Conservation (phyloP, 2,113 vertebrate species). For the Ginglymostoma cirratum region DNA sequence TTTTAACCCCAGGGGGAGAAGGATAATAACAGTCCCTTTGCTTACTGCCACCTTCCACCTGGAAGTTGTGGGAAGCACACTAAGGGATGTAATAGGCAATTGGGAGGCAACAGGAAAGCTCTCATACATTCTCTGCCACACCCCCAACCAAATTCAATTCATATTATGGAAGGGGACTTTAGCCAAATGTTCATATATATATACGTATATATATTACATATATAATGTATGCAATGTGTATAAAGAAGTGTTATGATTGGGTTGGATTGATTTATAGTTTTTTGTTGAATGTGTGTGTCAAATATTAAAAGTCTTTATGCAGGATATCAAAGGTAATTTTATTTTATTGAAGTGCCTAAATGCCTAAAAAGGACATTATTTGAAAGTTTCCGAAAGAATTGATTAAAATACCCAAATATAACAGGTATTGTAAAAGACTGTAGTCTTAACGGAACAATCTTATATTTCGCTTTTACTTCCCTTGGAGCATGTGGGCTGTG, state of each 20-base stretch:
- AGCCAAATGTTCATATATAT: not conserved
- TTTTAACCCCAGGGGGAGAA: not conserved
- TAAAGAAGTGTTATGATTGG: not conserved
- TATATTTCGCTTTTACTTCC: not conserved
- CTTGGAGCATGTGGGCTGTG: constrained; percentile 86
- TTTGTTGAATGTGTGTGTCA: not conserved
- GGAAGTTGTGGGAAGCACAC: not conserved
- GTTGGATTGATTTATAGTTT: not conserved
- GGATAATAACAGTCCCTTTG: not conserved
- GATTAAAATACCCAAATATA: not conserved
- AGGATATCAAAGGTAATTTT: not conserved
- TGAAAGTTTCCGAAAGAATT: not conserved
- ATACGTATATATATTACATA: too few species aligned
- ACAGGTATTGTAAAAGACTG: not conserved
- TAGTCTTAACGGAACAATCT: not conserved
- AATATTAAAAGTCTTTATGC: not conserved
- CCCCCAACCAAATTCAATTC: not conserved
- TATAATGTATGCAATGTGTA: too few species aligned
- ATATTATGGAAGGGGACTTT: not conserved
- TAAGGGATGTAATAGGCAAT: not conserved
- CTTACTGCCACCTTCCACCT: not conserved
- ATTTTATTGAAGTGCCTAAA: not conserved
- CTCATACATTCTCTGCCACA: not conserved
- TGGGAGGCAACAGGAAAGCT: not conserved
- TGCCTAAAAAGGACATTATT: not conserved